Evolutionary conservation across 2,113 vertebrate genomes (phyloP).

Genomic region (Nothocercus julius): DNA sequence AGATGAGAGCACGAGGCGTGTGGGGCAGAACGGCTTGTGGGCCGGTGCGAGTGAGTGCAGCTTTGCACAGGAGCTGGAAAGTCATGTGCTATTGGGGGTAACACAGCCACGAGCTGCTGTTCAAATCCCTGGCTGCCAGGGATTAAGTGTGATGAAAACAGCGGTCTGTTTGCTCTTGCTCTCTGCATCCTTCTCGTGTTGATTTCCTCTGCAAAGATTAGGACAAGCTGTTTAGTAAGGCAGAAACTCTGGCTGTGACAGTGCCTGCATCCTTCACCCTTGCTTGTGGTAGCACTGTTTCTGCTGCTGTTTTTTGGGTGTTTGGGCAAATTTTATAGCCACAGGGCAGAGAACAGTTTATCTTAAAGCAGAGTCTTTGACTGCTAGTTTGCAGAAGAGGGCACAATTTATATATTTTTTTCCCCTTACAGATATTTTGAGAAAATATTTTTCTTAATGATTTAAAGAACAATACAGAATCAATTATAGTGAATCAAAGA

Average conservation of each 20-base stretch:
- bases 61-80: background rate
- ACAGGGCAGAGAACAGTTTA: background rate
- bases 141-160: background rate
- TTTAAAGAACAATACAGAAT: background rate
- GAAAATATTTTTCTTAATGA: background rate
- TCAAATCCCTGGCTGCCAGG: background rate
- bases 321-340: background rate
- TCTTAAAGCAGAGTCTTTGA: background rate
- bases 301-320: background rate
- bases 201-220: background rate
- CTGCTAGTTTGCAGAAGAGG: background rate
- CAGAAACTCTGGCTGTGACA: no score
- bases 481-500: background rate
- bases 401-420: no score
- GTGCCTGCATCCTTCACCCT: background rate
- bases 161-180: background rate
- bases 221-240: background rate
- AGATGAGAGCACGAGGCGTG: background rate
- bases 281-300: background rate
- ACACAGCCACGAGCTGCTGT: no score
- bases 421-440: background rate
- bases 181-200: background rate
- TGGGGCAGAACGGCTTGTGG: no score
- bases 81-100: no score
- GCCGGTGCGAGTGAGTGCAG: background rate